Base-by-base conservation (phyloP, 1,140 invertebrate genomes). In the Macrobrachium rosenbergii region DNA sequence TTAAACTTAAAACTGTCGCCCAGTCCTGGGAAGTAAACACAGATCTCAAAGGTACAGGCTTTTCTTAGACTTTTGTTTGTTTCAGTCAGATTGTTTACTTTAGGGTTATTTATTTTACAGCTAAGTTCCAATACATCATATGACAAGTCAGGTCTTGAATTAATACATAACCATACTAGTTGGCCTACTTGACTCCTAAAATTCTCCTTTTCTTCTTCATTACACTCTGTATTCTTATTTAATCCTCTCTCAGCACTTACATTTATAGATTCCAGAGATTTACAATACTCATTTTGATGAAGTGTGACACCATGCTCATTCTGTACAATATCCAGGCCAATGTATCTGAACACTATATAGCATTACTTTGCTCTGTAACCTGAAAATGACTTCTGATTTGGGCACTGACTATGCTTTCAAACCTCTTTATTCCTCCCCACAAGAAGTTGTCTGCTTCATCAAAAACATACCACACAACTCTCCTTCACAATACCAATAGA, bases 351-450 rank as follows among this genome's bases (percentile, higher is more conserved):
- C n/a, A n/a, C n/a, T n/a, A n/a, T n/a, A n/a, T n/a, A n/a, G n/a
- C n/a, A n/a, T n/a, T n/a, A 52, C n/a, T 77, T 77, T 77, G 75
- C 75, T 77, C 75, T 14, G 37, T 77, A 77, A 77, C 52, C 43
- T 77, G 6, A 45, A 77, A 45, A 43, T 77, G 10, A 77, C 45
- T 52, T 77, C 16, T 52, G 75, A 52, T 45, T 77, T 77, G 2
- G 5, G 75, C 75, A 77, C 5, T 77, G 28, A 77, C 75, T 17
- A 77, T n/a, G 45, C 5, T 37, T 77, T 58, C 75, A 77, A 45
- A 77, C 45, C 75, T 2, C 52, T 77, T 58, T 77, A 12, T 77
- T 77, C 75, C 75, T 77, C 75, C 75, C 52, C 76, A 78, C 76
- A 58, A 19, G 76, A 78, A 78, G 52, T 73, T n/a, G 21, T 23